phyloP scores from a whole-genome alignment of 2,113 vertebrate species.

The Chamaea fasciata region DNA sequence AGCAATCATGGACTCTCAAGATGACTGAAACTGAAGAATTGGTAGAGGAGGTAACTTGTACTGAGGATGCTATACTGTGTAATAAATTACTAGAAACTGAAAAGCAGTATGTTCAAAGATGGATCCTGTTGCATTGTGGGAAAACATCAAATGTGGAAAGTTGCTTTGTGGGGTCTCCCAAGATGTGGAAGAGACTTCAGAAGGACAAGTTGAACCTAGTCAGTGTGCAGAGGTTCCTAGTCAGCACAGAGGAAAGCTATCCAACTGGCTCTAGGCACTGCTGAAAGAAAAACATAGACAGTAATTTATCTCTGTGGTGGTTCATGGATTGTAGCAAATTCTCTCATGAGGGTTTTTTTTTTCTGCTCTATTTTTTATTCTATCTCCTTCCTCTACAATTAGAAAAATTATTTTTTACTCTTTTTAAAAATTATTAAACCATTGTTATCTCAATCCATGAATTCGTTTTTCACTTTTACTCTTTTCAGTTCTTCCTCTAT shows the following conservation, averaged over 20 bases:
- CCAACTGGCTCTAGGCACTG: neutral
- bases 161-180: neutral
- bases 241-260: neutral
- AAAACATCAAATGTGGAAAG: neutral
- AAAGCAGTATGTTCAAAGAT: neutral
- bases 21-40: neutral
- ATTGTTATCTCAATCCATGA: neutral
- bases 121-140: neutral
- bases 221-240: neutral
- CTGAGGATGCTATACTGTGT: neutral
- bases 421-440: neutral
- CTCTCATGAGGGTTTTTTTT: neutral
- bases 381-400: neutral
- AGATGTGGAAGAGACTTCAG: neutral
- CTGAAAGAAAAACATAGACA: neutral
- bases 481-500: neutral
- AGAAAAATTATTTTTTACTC: neutral
- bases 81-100: neutral
- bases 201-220: neutral
- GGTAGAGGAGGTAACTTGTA: neutral
- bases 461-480: neutral
- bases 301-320: neutral
- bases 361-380: neutral
- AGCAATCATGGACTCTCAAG: fast-evolving
- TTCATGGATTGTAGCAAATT: neutral